Evolutionary conservation across 2,113 vertebrate genomes (phyloP).

Genomic region (cat (Felis catus)): F.catus_Fca126_mat1.0 CM031420.1:20256001-20256500

Average conservation of each 20-base stretch:
- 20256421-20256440: no score
- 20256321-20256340: neutral
- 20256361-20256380: neutral
- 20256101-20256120: neutral
- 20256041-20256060: neutral
- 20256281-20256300: neutral
- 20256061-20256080: neutral
- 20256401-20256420: no score
- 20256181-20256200: neutral
- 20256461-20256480: no score
- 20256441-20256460: no score
- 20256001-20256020: neutral
- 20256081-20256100: neutral
- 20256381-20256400: no score
- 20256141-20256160: neutral
- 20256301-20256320: neutral
- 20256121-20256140: neutral
- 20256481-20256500: no score
- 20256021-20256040: neutral
- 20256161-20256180: neutral
- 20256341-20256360: neutral
- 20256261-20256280: rapidly evolving
- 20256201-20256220: neutral
- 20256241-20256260: neutral
- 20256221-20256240: neutral